Percentiles rank a stretch among this genome's conserved stretches.
Conservation (phyloP, 2,113 vertebrate genomes). For the Rhagologus leucostigma region DNA sequence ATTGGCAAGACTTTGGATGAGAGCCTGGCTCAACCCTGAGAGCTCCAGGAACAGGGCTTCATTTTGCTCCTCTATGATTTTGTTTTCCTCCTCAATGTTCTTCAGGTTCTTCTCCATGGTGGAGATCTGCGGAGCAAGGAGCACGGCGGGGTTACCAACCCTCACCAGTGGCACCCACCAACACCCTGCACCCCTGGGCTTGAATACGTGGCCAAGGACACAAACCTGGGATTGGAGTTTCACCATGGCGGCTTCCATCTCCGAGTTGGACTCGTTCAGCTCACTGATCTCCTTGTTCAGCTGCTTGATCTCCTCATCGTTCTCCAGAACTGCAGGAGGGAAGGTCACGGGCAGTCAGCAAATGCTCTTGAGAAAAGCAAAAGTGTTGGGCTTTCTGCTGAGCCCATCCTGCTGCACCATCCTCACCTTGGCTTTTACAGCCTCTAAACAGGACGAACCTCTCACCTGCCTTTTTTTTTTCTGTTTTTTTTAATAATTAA, state of each 20-base stretch:
- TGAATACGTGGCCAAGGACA: accelerated
- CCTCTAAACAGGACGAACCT: accelerated
- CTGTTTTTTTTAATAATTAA: background rate
- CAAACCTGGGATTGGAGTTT: constrained; percentile 97
- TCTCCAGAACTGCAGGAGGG: constrained; percentile 86
- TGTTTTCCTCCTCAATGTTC: constrained; percentile 96
- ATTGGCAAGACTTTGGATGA: constrained; percentile 96
- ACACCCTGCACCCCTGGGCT: background rate
- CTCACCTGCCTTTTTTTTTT: background rate
- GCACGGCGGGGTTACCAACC: background rate
- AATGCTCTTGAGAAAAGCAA: background rate
- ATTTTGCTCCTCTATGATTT: constrained; percentile 97
- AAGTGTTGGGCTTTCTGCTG: background rate
- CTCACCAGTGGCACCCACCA: background rate
- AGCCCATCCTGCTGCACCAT: background rate
- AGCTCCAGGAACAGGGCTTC: constrained; percentile 97
- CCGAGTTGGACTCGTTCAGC: constrained; percentile 94
- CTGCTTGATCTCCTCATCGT: constrained; percentile 95
- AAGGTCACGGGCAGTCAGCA: background rate
- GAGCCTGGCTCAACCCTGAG: constrained; percentile 94
- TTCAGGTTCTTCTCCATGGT: constrained; percentile 98
- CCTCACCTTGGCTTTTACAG: background rate
- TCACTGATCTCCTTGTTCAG: constrained; percentile 97
- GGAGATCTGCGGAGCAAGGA: constrained; percentile 79
- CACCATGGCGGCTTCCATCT: constrained; percentile 97